phyloP scores from a whole-genome alignment of 2,888 invertebrate genomes.

The Pediacus dermestoides region DNA sequence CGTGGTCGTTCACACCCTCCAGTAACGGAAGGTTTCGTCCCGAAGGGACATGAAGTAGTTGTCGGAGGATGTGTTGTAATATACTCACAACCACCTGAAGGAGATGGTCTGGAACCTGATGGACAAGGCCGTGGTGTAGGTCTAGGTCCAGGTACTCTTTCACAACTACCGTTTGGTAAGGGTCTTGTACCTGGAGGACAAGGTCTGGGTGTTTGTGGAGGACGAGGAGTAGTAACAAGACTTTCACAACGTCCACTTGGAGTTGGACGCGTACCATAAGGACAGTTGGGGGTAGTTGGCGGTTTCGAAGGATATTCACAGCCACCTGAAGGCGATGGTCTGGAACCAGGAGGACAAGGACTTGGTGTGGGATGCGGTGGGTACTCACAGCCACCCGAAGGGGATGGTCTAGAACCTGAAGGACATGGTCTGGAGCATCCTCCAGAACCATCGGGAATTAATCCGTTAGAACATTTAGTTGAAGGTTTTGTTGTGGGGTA shows the following conservation, averaged over 20 bases:
- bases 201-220: conserved; percentile 43
- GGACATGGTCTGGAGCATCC: conserved; percentile 2
- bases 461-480: too few species aligned
- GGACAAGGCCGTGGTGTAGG: conserved; percentile 23
- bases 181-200: conserved; percentile 42
- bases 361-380: too few species aligned
- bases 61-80: conserved; percentile 23
- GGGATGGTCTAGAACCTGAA: not conserved
- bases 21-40: not conserved
- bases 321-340: conserved; percentile 37
- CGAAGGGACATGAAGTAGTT: conserved; percentile 14
- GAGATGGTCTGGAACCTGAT: conserved; percentile 26
- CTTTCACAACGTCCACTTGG: conserved; percentile 9
- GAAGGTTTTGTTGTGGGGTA: conserved; percentile 22
- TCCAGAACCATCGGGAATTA: not conserved
- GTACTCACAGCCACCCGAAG: conserved; percentile 7
- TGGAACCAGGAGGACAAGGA: conserved; percentile 5
- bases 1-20: conserved; percentile 13
- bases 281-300: conserved; percentile 21
- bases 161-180: conserved; percentile 36
- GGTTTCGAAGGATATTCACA: conserved; percentile 20
- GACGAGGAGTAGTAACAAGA: conserved; percentile 36
- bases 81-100: conserved; percentile 24
- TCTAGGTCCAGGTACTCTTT: conserved; percentile 19
- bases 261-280: conserved; percentile 8